Conservation (phyloP, 2,797 vertebrate genomes). For the Muscicapa comitata region DNA sequence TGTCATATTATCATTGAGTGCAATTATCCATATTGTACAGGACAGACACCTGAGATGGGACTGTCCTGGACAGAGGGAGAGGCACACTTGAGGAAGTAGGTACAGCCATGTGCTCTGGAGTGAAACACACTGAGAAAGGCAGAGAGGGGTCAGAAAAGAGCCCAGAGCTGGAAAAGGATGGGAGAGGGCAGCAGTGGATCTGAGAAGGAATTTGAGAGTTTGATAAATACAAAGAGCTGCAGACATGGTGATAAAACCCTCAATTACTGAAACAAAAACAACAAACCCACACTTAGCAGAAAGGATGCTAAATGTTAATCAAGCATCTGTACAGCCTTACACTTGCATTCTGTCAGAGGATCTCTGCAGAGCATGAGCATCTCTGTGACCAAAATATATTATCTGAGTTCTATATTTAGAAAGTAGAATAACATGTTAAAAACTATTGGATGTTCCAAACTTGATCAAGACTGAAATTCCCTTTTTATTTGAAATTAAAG, state of each 20-base stretch:
- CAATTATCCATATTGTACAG: neutral
- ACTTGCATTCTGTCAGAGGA: neutral
- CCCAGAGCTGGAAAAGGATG: neutral
- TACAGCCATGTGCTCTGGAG: neutral
- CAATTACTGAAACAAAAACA: neutral
- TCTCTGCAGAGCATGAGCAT: neutral
- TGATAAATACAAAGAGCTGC: neutral
- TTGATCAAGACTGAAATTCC: neutral
- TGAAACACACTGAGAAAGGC: neutral
- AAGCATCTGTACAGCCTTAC: neutral
- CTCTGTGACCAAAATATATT: neutral
- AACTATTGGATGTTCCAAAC: neutral
- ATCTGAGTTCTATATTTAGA: neutral
- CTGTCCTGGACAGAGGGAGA: neutral
- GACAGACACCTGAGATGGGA: neutral
- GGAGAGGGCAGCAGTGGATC: neutral
- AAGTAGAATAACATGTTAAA: neutral
- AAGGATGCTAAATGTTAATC: constrained; percentile 2
- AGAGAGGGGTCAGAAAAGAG: neutral
- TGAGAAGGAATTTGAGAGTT: neutral
- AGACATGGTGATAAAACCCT: neutral
- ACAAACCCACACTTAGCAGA: neutral
- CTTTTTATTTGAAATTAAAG: neutral
- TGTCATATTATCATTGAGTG: neutral
- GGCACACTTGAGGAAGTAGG: neutral